Base-by-base conservation (phyloP, 1,140 invertebrate genomes). In the Steinernema khuongi region DNA sequence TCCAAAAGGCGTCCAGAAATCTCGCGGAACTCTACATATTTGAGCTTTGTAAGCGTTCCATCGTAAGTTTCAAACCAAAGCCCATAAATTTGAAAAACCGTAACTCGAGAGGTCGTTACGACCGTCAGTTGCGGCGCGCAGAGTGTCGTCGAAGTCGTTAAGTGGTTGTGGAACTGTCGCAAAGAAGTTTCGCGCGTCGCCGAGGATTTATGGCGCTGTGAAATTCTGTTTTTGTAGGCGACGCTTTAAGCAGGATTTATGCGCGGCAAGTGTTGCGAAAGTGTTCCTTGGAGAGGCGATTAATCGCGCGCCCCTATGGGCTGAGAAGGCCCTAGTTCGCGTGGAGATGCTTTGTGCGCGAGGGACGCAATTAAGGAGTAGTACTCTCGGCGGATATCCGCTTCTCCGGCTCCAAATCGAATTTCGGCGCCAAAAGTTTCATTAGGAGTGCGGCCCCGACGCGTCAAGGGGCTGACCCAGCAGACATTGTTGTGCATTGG, bases 351-450 rank as follows among this genome's bases (percentile, higher is more conserved):
- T n/a, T n/a, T n/a, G n/a, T n/a, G n/a, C n/a, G 22, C 4, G 50
- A n/a, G 50, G 7, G 50, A 60, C 50, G 50, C 50, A 60, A 60
- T 60, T 60, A 60, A 60, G 26, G 50, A 60, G 50, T 60, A 60
- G 50, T 60, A 60, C 50, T 60, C 50, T 60, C 50, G 50, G 19
- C 50, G 50, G 50, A 60, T 14, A 60, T 60, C 22, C 50, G 50
- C 22, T 60, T 22, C 26, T 60, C 50, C 4, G 50, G 26, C 50
- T 14, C 14, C 50, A 60, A 60, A 60, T 60, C 50, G 50, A 60
- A 60, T 60, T 60, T 14, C 19, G 50, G 22, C 50, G 22, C 50
- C 50, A 60, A 60, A 60, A 60, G 50, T 60, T 60, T 60, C 50
- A 60, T 60, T 60, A 60, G 11, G 14, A 14, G 50, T 26, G 50